Evolutionary conservation across 2,797 vertebrate genomes (phyloP).

Genomic region (Sebastes vulpes): DNA sequence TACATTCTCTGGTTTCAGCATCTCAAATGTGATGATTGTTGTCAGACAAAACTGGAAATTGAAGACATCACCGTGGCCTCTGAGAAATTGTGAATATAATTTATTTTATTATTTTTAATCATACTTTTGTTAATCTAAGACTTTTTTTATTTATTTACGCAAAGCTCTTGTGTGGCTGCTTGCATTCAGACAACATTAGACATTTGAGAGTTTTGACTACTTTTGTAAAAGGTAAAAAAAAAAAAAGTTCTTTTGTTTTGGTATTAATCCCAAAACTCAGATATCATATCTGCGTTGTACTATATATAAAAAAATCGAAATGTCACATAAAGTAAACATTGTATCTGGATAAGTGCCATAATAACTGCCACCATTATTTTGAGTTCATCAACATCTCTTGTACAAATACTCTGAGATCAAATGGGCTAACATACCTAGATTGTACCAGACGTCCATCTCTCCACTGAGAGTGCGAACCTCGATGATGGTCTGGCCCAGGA

Average conservation of each 20-base stretch:
- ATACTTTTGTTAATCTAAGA: not conserved
- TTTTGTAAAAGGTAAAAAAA: not conserved
- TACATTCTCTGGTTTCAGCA: not conserved
- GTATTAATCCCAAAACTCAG: not conserved
- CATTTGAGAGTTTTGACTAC: not conserved
- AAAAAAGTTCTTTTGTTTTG: not conserved
- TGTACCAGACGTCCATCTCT: conserved; percentile 99
- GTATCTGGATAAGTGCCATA: not conserved
- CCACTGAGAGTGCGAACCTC: conserved; percentile 97
- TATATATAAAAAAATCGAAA: not conserved
- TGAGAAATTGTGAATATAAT: no score
- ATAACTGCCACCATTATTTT: not conserved
- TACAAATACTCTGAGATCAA: not conserved
- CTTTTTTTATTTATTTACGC: not conserved
- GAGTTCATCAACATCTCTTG: not conserved
- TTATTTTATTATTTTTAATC: no score
- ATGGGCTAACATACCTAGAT: conserved; percentile 87
- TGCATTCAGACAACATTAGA: not conserved
- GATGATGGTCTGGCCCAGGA: conserved; percentile 98
- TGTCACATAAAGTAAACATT: not conserved
- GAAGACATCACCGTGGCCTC: not conserved
- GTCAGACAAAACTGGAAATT: not conserved
- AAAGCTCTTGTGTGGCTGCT: not conserved
- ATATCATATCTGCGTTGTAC: not conserved
- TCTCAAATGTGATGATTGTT: not conserved